phyloP scores from a whole-genome alignment of 2,888 invertebrate species.

The Tachina fera region DNA sequence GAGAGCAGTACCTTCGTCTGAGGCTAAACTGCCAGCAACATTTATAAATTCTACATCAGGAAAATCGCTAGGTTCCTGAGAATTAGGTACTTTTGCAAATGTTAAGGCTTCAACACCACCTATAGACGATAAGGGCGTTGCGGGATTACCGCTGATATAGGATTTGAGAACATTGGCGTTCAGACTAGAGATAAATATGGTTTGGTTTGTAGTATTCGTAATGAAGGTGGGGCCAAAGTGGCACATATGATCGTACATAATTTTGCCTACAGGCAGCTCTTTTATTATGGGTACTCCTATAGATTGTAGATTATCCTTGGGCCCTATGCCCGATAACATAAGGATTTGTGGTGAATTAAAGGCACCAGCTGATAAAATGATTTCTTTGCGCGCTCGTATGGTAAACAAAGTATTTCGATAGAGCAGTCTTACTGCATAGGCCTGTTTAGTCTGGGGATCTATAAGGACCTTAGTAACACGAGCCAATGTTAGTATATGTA shows the following conservation, averaged over 20 bases:
- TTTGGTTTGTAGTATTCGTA: slow-evolving; percentile 79
- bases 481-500: slow-evolving; percentile 87
- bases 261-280: slow-evolving; percentile 87
- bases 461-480: slow-evolving; percentile 88
- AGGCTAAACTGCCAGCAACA: slow-evolving; percentile 86
- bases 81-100: slow-evolving; percentile 85
- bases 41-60: slow-evolving; percentile 88
- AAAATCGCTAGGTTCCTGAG: slow-evolving; percentile 85
- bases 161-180: slow-evolving; percentile 71
- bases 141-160: slow-evolving; percentile 76
- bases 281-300: slow-evolving; percentile 85
- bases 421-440: slow-evolving; percentile 88
- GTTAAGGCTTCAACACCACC: slow-evolving; percentile 88
- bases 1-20: slow-evolving; percentile 85
- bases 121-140: slow-evolving; percentile 83
- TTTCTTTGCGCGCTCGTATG: slow-evolving; percentile 88
- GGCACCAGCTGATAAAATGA: slow-evolving; percentile 93
- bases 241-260: slow-evolving; percentile 85
- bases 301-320: slow-evolving; percentile 84
- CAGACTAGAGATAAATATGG: slow-evolving; percentile 64
- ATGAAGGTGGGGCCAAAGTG: slow-evolving; percentile 82
- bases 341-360: slow-evolving; percentile 95
- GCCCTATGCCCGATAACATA: slow-evolving; percentile 91
- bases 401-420: slow-evolving; percentile 83
- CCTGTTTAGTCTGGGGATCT: slow-evolving; percentile 85